Conservation (phyloP, 2,113 vertebrate species). For the Nyctereutes procyonoides region DNA sequence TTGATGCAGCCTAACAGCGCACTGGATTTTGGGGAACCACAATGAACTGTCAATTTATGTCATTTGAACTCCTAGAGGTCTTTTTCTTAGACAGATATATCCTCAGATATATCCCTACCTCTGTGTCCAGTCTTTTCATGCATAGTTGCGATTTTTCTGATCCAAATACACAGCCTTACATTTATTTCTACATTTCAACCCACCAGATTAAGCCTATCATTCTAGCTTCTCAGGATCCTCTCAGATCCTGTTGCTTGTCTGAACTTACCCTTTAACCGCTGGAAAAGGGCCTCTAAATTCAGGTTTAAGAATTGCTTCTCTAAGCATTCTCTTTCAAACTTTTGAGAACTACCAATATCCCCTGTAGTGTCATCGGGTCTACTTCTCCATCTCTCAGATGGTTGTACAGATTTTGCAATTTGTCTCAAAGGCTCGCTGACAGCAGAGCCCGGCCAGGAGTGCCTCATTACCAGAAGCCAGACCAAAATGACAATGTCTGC, state of each 20-base stretch:
- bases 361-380: conserved; percentile 71
- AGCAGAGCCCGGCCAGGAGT: conserved; percentile 64
- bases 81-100: neutral
- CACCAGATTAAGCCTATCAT: neutral
- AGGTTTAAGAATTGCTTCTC: conserved; percentile 50
- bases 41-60: neutral
- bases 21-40: neutral
- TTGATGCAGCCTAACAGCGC: neutral
- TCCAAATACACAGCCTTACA: neutral
- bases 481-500: conserved; percentile 61
- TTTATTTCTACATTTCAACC: conserved; percentile 18
- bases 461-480: conserved; percentile 73
- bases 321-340: conserved; percentile 69
- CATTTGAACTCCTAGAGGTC: neutral
- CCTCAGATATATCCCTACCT: neutral
- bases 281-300: conserved; percentile 56
- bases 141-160: conserved; percentile 9
- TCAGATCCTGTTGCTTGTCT: conserved; percentile 43
- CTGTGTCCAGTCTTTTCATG: neutral
- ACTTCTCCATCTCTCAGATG: conserved; percentile 72
- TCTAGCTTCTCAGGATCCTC: neutral
- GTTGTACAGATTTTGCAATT: conserved; percentile 78
- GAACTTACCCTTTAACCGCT: conserved; percentile 35
- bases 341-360: conserved; percentile 73
- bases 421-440: conserved; percentile 68